phyloP scores from a whole-genome alignment of 2,888 invertebrate species.

The Leuctra nigra region DNA sequence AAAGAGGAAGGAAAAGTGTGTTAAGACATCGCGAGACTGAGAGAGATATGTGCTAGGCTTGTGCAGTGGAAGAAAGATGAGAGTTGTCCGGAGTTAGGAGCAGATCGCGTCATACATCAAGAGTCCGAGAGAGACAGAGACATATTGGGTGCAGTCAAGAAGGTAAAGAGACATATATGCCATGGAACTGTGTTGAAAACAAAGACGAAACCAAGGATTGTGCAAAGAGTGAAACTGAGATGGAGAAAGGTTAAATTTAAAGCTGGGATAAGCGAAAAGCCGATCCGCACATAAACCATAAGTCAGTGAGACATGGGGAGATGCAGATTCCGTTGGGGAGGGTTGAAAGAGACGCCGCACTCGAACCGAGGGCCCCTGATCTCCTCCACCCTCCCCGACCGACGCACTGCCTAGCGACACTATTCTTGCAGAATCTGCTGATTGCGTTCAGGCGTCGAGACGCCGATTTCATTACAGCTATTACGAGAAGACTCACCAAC shows the following conservation, averaged over 20 bases:
- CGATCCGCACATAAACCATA: slow-evolving; percentile 12
- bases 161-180: slow-evolving; percentile 4
- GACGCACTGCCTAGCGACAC: background rate
- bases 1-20: background rate
- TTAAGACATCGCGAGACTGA: background rate
- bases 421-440: background rate
- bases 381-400: background rate
- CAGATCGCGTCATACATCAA: background rate
- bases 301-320: slow-evolving; percentile 8
- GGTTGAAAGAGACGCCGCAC: background rate
- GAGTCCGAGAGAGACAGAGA: background rate
- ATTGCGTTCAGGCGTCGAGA: background rate
- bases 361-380: background rate
- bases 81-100: background rate
- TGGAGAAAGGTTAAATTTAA: slow-evolving; percentile 15
- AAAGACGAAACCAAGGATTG: background rate
- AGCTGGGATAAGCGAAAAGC: slow-evolving; percentile 9
- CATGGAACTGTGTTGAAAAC: background rate
- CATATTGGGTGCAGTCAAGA: background rate
- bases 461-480: slow-evolving; percentile 10
- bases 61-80: background rate
- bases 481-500: background rate
- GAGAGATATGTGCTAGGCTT: background rate
- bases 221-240: background rate
- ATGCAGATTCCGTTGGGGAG: slow-evolving; percentile 4